Evolutionary conservation across 2,797 vertebrate species (phyloP), one percentile per base, ranked within the genome.

Genomic region (Pagetopsis macropterus): DNA sequence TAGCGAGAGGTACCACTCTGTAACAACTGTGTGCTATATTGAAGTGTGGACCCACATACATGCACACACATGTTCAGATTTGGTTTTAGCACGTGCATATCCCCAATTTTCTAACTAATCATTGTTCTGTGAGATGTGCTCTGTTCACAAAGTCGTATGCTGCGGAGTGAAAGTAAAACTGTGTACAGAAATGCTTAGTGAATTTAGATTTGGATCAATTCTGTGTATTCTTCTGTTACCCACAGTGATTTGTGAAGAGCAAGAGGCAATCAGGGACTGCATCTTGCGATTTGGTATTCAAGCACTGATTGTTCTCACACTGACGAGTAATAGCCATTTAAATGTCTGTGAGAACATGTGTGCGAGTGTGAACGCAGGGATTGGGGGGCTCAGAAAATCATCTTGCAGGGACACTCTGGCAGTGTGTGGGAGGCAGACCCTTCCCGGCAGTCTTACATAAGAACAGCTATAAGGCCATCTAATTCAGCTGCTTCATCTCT

Each of bases 401-500:
- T 86, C 71, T 79, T 84, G 49, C 70, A 75, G 79, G 75, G 86
- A 86, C 78, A 78, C 40, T 75, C 66, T 45, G 23, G 63, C 72
- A 73, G 65, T 76, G 82, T 69, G 89, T 90, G 82, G 91, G 91
- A 75, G 83, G 83, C 70, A 81, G 76, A 65, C 79, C 70, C 75
- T 78, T 68, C 81, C 82, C 88, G 63, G 81, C 86, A 91, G 89
- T 82, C 66, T 94, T 94, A 91, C 83, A 90, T 95, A 94, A 93
- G 61, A 87, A 84, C 66, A 46, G 43, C 65, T 48, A 72, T 68
- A 81, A 75, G 74, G 69, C 56, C 64, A 68, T 80, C 74, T 79
- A 69, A 89, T 92, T 91, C 69, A 74, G 73, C 77, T 78, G 76
- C 62, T 82, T 79, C 58, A 76, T 83, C 72, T 78, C 69, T 76